phyloP scores from a whole-genome alignment of 2,888 invertebrate species.

The Ophion costatus region DNA sequence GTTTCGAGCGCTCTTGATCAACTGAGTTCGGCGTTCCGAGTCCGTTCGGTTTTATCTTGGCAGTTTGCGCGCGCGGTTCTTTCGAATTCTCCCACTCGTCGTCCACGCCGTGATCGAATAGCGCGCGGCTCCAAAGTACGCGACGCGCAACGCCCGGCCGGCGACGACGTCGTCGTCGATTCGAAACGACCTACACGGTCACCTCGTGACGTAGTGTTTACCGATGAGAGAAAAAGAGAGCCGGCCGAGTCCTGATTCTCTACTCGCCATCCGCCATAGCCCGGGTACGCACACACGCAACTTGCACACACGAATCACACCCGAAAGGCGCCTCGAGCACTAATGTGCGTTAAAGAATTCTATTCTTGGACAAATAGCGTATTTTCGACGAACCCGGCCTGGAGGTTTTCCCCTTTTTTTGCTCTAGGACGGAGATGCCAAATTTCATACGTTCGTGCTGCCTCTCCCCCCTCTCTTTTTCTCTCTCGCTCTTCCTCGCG shows the following conservation, averaged over 20 bases:
- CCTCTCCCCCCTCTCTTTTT: too few species aligned
- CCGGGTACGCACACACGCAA: neutral
- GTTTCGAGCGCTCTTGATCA: slow-evolving; percentile 57
- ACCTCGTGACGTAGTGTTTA: slow-evolving; percentile 67
- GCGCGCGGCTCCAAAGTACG: too few species aligned
- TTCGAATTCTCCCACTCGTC: slow-evolving; percentile 39
- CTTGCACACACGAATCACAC: neutral
- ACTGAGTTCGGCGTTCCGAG: slow-evolving; percentile 65
- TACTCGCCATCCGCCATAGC: neutral
- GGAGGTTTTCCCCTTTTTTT: slow-evolving; percentile 7
- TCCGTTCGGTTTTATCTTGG: slow-evolving; percentile 68
- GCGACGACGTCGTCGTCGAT: slow-evolving; percentile 4
- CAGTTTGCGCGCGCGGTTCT: slow-evolving; percentile 52
- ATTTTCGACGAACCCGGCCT: slow-evolving; percentile 39
- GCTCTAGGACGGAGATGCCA: neutral
- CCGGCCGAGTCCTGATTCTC: slow-evolving; percentile 43
- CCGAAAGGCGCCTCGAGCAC: slow-evolving; percentile 6
- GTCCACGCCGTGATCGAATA: neutral
- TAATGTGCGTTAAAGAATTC: slow-evolving; percentile 19
- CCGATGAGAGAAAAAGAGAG: slow-evolving; percentile 44
- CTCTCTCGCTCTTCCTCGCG: too few species aligned
- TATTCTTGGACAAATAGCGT: slow-evolving; percentile 7
- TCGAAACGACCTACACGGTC: slow-evolving; percentile 62
- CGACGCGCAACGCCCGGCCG: neutral
- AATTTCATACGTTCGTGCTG: too few species aligned